Evolutionary conservation across 2,113 vertebrate genomes (phyloP).

Genomic region (Stercorarius parasiticus): DNA sequence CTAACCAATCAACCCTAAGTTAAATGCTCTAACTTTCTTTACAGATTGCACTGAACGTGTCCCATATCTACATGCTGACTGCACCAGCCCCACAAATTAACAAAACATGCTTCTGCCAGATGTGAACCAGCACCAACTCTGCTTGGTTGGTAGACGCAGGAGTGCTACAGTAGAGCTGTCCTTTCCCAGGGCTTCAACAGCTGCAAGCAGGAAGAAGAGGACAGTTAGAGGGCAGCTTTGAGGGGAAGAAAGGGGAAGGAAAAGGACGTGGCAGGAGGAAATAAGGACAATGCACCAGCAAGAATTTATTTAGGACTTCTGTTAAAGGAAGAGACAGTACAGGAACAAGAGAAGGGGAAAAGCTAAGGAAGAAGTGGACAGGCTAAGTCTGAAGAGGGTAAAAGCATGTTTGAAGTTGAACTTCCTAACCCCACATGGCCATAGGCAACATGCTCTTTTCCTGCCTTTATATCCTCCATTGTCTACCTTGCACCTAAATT

Average conservation of each 20-base stretch:
- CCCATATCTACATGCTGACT: not conserved
- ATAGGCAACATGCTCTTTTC: fast-evolving
- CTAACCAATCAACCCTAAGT: not conserved
- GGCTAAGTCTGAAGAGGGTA: not conserved
- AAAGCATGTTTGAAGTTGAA: not conserved
- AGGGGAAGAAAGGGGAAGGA: not conserved
- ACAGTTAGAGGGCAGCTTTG: not conserved
- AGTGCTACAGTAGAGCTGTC: not conserved
- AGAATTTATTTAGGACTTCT: not conserved
- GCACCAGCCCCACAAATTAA: not conserved
- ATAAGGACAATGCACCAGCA: not conserved
- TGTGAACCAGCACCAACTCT: not conserved
- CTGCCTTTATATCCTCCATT: not conserved
- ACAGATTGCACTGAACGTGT: not conserved
- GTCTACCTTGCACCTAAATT: not conserved
- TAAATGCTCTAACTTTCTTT: not conserved
- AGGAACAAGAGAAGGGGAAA: not conserved
- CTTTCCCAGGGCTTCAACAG: not conserved
- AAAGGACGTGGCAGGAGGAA: not conserved
- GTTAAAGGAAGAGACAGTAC: not conserved
- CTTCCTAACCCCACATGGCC: not conserved
- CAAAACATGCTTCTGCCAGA: not conserved
- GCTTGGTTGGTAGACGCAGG: not conserved
- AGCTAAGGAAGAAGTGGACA: not conserved
- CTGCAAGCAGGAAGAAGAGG: not conserved